Conservation (phyloP, 2,797 vertebrate species). For the Argyrosomus regius region DNA sequence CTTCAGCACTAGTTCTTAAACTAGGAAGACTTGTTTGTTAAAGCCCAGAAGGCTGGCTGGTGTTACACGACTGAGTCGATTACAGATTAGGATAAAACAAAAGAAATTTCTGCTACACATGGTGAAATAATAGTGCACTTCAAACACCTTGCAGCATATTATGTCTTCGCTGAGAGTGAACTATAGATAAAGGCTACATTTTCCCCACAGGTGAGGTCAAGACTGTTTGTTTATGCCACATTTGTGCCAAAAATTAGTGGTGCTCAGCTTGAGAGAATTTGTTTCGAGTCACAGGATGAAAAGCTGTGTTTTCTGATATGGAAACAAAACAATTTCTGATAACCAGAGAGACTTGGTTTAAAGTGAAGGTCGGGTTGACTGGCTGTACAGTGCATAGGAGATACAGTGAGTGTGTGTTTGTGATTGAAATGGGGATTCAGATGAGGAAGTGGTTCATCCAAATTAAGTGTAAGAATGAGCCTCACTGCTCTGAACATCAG, state of each 20-base stretch:
- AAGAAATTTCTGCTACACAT: slow-evolving; percentile 32
- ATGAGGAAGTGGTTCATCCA: slow-evolving; percentile 32
- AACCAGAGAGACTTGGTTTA: slow-evolving; percentile 4
- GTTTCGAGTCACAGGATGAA: neutral
- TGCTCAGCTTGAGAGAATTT: neutral
- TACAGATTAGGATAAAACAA: neutral
- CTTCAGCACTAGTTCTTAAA: slow-evolving; percentile 13
- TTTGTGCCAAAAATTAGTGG: neutral
- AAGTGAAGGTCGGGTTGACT: slow-evolving; percentile 14
- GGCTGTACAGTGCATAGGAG: slow-evolving; percentile 20
- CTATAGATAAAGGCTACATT: slow-evolving; percentile 7
- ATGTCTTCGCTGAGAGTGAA: slow-evolving; percentile 20
- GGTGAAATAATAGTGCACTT: slow-evolving; percentile 9
- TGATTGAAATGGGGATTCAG: neutral
- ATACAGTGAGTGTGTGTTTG: neutral
- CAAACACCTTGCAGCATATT: slow-evolving; percentile 15
- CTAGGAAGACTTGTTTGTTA: slow-evolving; percentile 44
- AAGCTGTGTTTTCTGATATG: neutral
- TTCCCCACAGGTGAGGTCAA: slow-evolving; percentile 4
- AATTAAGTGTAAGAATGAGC: slow-evolving; percentile 16
- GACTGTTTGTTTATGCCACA: neutral
- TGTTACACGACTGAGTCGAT: slow-evolving; percentile 1
- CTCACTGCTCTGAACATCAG: slow-evolving; percentile 59
- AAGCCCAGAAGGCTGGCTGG: slow-evolving; percentile 30
- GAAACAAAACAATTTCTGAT: slow-evolving; percentile 14